Evolutionary conservation across 2,888 invertebrate genomes (phyloP), one percentile per base, ranked within the genome.

Genomic region (Parasteatoda lunata): DNA sequence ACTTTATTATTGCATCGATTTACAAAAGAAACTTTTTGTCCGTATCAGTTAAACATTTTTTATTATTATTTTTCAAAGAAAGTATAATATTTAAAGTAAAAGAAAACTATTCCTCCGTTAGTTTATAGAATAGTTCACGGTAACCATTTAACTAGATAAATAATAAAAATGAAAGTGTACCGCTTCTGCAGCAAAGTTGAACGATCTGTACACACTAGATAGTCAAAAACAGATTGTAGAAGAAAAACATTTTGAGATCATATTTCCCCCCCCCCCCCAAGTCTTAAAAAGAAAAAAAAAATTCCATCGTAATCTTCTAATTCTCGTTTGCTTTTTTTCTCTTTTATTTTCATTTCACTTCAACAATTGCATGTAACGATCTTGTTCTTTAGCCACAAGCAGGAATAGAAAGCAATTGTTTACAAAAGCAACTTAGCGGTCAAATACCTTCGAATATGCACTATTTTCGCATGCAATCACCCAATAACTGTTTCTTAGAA

Each of bases 401-500:
- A 59, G 59, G 8, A 59, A 59, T 59, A 59, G n/a, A 59, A 11
- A 64, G 71, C 75, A 85, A 85, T 85, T 85, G 85, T 76, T 85
- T 83, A 77, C 70, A 80, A 68, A 65, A 66, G 65, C 77, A 71
- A 73, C 73, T 77, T 54, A 70, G 85, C 85, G 85, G 85, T 85
- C 85, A 85, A 85, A 80, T 68, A 80, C 85, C 85, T 80, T 15
- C 7, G 30, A 52, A 76, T 59, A 48, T 71, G 85, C 79, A 76
- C 79, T 51, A 85, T 80, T 85, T 85, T 85, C 85, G 52, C 85
- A 85, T 75, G 69, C 85, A 85, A 51, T 70, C 80, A 85, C 79
- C 79, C 72, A 73, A 79, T 84, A 84, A 84, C 85, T 80, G 85
- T 85, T 73, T 80, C 85, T 76, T 64, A 59, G 85, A 84, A 85